Percentiles rank a stretch among this genome's conserved stretches.
These are phyloP conservation scores for Ranitomeya variabilis DNA, from an alignment of 2,113 vertebrate genomes.

Conservation along the genomic window DNA sequence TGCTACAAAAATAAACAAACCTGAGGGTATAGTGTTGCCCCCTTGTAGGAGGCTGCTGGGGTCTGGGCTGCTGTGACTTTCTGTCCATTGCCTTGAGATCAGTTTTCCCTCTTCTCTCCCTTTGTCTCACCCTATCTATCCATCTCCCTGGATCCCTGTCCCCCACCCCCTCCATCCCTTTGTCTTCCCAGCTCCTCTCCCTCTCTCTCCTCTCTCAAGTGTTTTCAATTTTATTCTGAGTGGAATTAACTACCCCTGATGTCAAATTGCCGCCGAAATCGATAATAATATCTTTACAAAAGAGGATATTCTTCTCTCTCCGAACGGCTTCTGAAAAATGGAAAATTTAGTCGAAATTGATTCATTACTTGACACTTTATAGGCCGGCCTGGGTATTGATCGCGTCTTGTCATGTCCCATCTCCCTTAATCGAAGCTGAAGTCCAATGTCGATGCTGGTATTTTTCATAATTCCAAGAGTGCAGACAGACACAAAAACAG, in stretches of 20 bases:
- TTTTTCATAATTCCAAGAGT: slow-evolving; percentile 98
- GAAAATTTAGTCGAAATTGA: slow-evolving; percentile 99
- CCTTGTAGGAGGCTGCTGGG: not conserved
- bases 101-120: not conserved
- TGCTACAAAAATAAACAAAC: too few relatives aligned
- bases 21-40: too few relatives aligned
- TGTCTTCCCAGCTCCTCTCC: slow-evolving; percentile 62
- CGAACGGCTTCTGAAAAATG: slow-evolving; percentile 99
- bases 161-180: slow-evolving; percentile 69
- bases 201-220: slow-evolving; percentile 81
- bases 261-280: slow-evolving; percentile 99
- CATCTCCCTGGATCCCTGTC: slow-evolving; percentile 72
- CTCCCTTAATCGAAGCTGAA: slow-evolving; percentile 98
- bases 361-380: slow-evolving; percentile 99
- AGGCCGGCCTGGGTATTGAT: slow-evolving; percentile 98
- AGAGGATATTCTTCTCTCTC: slow-evolving; percentile 98
- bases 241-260: slow-evolving; percentile 99
- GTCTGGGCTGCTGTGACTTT: not conserved
- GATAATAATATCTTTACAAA: slow-evolving; percentile 99
- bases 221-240: slow-evolving; percentile 99
- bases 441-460: slow-evolving; percentile 97
- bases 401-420: slow-evolving; percentile 98
- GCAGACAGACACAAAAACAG: slow-evolving; percentile 74
- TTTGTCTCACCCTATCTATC: slow-evolving; percentile 65
- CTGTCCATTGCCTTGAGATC: not conserved